A percentile compares a stretch with the other conserved stretches of the same genome.
Evolutionary conservation across 2,797 vertebrate genomes (phyloP).

Genomic region (Microctenopoma steveboyesi): DNA sequence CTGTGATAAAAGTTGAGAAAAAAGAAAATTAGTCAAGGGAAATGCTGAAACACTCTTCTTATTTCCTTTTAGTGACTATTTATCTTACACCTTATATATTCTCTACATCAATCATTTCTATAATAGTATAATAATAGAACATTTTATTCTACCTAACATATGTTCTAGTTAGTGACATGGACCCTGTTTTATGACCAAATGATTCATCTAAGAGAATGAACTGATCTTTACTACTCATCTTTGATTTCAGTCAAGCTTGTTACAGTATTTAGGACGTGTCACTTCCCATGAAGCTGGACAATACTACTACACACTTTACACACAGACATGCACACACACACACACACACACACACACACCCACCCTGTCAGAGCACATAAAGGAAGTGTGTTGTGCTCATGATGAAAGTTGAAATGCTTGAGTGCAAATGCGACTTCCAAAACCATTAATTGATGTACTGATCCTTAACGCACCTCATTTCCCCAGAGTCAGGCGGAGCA

Average conservation of each 20-base stretch:
- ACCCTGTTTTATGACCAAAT: background rate
- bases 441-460: slow-evolving; percentile 71
- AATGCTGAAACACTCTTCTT: too few relatives aligned
- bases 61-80: too few relatives aligned
- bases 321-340: slow-evolving; percentile 14
- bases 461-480: slow-evolving; percentile 45
- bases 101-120: too few relatives aligned
- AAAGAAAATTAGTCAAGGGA: too few relatives aligned
- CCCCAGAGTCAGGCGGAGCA: slow-evolving; percentile 38
- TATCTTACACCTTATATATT: too few relatives aligned
- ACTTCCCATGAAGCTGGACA: slow-evolving; percentile 22
- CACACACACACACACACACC: slow-evolving; percentile 15
- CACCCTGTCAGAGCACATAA: background rate
- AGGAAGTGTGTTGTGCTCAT: slow-evolving; percentile 46
- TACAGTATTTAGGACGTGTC: slow-evolving; percentile 24
- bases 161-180: background rate
- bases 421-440: slow-evolving; percentile 68
- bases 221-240: background rate
- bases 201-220: background rate
- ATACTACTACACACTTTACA: slow-evolving; percentile 43
- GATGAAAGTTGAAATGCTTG: slow-evolving; percentile 62
- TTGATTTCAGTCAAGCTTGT: background rate
- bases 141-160: too few relatives aligned
- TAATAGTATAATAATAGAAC: too few relatives aligned
- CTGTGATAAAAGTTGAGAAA: too few relatives aligned